A percentile compares a stretch with the other conserved stretches of the same genome.
These are phyloP conservation scores for Mizuhopecten yessoensis DNA, from an alignment of 1,140 invertebrate genomes.

Conservation along the genomic window DNA sequence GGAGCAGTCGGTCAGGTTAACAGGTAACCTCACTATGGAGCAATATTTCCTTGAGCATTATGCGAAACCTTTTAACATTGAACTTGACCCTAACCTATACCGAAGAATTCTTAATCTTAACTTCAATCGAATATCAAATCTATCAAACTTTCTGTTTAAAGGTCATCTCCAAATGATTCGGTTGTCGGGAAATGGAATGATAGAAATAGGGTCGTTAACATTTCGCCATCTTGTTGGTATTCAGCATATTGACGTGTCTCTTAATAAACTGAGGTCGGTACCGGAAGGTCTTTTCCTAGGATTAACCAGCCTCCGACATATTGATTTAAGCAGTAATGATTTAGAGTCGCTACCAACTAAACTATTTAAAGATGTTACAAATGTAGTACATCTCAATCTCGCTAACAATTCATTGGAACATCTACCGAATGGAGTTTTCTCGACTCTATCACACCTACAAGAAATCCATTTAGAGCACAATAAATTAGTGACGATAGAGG, in stretches of 20 bases:
- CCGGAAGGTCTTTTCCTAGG: slow-evolving; percentile 56
- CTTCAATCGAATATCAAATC: slow-evolving; percentile 64
- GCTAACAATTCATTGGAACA: slow-evolving; percentile 60
- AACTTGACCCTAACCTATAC: slow-evolving; percentile 60
- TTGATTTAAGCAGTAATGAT: slow-evolving; percentile 62
- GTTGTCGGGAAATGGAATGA: slow-evolving; percentile 60
- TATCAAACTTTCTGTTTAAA: slow-evolving; percentile 61
- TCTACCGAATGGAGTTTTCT: slow-evolving; percentile 60
- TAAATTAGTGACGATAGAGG: slow-evolving; percentile 48
- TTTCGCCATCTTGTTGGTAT: slow-evolving; percentile 64
- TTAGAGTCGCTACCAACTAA: slow-evolving; percentile 48
- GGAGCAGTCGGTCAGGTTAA: slow-evolving; percentile 43
- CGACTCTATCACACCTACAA: slow-evolving; percentile 58
- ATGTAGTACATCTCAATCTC: slow-evolving; percentile 61
- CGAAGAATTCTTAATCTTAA: slow-evolving; percentile 63
- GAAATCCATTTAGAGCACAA: slow-evolving; percentile 65
- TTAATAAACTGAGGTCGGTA: slow-evolving; percentile 59
- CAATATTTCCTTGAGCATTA: slow-evolving; percentile 66
- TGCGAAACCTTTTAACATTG: slow-evolving; percentile 50
- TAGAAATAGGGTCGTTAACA: slow-evolving; percentile 53
- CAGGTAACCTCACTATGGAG: slow-evolving; percentile 63
- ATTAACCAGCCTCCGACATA: slow-evolving; percentile 52
- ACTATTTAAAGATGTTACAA: slow-evolving; percentile 53
- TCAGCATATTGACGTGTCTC: slow-evolving; percentile 64
- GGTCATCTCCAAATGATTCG: slow-evolving; percentile 68